phyloP scores from a whole-genome alignment of 2,797 vertebrate species.

The Poecilia velifera region DNA sequence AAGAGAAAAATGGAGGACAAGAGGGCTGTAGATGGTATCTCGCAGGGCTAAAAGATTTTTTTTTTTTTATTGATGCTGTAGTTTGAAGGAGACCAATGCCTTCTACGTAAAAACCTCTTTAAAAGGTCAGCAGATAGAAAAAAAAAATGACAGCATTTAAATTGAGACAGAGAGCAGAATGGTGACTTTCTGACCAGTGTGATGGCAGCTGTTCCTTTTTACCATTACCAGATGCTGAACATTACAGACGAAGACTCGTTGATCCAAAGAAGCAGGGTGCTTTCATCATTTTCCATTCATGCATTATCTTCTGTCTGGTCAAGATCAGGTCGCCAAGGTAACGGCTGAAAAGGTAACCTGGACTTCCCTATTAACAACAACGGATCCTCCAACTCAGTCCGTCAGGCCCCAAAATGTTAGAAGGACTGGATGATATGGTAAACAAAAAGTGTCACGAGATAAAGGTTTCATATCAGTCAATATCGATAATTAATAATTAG shows the following conservation, averaged over 20 bases:
- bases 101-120: neutral
- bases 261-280: neutral
- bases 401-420: neutral
- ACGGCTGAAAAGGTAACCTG: neutral
- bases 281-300: neutral
- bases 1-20: slow-evolving; percentile 33
- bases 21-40: slow-evolving; percentile 12
- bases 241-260: neutral
- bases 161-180: neutral
- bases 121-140: neutral
- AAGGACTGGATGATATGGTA: too few relatives aligned
- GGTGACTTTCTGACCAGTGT: slow-evolving; percentile 7
- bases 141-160: slow-evolving; percentile 12
- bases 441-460: too few relatives aligned
- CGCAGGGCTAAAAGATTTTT: slow-evolving; percentile 2
- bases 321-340: neutral
- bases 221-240: neutral
- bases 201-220: slow-evolving; percentile 8
- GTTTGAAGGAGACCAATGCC: neutral
- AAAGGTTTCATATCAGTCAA: too few relatives aligned
- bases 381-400: neutral
- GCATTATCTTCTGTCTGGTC: neutral
- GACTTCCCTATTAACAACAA: neutral
- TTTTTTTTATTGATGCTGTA: slow-evolving; percentile 1
- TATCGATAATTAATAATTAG: too few relatives aligned